Percentiles rank a stretch among this genome's conserved stretches.
Conservation (phyloP, 2,113 vertebrate genomes). For the Prunella himalayana region DNA sequence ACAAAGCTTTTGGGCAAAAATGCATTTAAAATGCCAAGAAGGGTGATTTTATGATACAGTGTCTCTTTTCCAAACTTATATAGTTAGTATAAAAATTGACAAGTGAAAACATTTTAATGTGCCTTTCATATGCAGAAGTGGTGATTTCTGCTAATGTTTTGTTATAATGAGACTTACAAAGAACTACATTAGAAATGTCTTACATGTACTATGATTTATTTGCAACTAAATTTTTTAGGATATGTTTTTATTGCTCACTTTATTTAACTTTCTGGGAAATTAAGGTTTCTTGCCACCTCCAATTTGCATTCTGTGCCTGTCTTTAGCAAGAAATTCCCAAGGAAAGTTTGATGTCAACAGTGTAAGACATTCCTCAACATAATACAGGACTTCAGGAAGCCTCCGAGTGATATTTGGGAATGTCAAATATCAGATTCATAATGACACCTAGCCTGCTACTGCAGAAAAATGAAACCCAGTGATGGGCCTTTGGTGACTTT, state of each 20-base stretch:
- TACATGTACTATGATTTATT: not conserved
- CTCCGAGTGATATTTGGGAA: not conserved
- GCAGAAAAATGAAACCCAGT: not conserved
- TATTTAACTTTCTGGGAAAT: not conserved
- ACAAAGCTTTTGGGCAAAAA: not conserved
- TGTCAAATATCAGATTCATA: not conserved
- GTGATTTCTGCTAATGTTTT: not conserved
- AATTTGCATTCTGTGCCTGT: not conserved
- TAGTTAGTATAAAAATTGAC: not conserved
- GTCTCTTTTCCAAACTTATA: not conserved
- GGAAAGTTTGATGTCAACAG: not conserved
- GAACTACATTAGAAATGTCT: not conserved
- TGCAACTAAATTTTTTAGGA: not conserved
- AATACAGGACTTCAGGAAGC: not conserved
- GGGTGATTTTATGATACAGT: not conserved
- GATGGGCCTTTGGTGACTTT: not conserved
- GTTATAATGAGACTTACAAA: not conserved
- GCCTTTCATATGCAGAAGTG: not conserved
- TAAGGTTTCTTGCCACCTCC: not conserved
- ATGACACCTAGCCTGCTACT: not conserved
- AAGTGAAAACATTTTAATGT: not conserved
- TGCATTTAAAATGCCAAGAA: not conserved
- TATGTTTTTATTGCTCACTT: not conserved
- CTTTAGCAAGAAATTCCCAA: not conserved
- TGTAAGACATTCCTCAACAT: not conserved